Evolutionary conservation across 1,140 invertebrate genomes (phyloP), one percentile per base, ranked within the genome.

Genomic region (Drosophila repletoides): DNA sequence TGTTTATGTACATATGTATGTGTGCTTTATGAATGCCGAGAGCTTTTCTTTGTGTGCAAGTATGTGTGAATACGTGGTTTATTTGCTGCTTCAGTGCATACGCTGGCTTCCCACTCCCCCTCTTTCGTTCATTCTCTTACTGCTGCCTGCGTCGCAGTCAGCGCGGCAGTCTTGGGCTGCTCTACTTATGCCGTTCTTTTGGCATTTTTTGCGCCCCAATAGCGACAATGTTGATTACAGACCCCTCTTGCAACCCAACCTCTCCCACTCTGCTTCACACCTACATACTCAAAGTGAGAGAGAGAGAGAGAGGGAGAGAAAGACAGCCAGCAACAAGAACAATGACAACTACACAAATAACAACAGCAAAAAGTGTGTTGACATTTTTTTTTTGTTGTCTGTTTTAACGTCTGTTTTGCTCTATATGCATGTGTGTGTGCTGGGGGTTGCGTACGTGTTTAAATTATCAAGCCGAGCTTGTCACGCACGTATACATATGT

Each of bases 381-480:
- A 87, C 81, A 87, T 81, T 86, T 86, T 81, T 29, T 49, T 66
- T 58, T 24, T 55, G n/a, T n/a, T n/a, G n/a, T 49, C 48, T 59
- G 49, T 66, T 74, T 61, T 73, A 51, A 60, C 74, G 71, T 84
- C 80, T 86, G 80, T 83, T 83, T 84, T 86, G 71, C 75, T 84
- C 67, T 55, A 84, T 75, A 75, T 70, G 56, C 52, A 81, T 75
- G 29, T 67, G 40, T 59, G 45, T 28, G n/a, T 46, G 21, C 31
- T 31, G 31, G 53, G 64, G 73, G 66, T 60, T 48, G 70, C 49
- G 66, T 84, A 81, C 79, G 79, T 84, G 77, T 81, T 77, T 83
- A 84, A 81, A 84, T 81, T 84, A 81, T 81, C 79, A 81, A 81
- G 80, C 79, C 75, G 66, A 83, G 79, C 79, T 86, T 83, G 80